Base-by-base conservation (phyloP, 64 coral and sea anemone genomes). In the Trachythela sp. region DNA sequence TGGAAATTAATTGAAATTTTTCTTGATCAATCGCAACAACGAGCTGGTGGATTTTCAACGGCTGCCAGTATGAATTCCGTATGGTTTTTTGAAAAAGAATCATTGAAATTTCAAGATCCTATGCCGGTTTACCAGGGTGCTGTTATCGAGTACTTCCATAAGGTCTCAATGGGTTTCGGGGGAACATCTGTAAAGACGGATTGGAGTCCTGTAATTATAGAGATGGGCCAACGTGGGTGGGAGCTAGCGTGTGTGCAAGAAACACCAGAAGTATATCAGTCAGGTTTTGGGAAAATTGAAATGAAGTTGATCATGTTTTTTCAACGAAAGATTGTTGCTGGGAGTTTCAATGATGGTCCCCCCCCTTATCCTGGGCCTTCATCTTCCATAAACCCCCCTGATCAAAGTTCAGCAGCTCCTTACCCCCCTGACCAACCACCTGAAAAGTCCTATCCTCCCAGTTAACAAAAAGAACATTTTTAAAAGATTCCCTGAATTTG, bases 71-170 rank as follows among this genome's bases (percentile, higher is more conserved):
- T 92, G 9, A 95, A 95, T 49, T 87, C 94, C 10, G 88, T 95
- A 33, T 95, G 94, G 94, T 95, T 95, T 88, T 95, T 95, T 90
- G 94, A 95, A 67, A 95, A 95, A 86, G 84, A 95, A 2, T 56
- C 88, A 14, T 50, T 59, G 4, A 76, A 72, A 70, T 36, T 92
- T 2, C 88, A 92, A 87, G 94, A 95, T 34, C 49, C 68, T 34
- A 89, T 64, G 7, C 91, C 94, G 35, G 38, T 87, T 22, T 95
- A 92, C 31, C 87, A 92, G 42, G 94, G 94, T 17, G 89, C 91
- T 29, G 68, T 95, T 42, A 87, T 95, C 11, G 83, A 85, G 1
- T 95, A 90, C 64, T 83, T 92, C 72, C 94, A 95, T 52, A 89
- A 86, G 83, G 89, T 95, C 26, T 34, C 84, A 40, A 39, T 38